phyloP scores from a whole-genome alignment of 2,888 invertebrate species.

The Imbricaverruca yamaguchii region DNA sequence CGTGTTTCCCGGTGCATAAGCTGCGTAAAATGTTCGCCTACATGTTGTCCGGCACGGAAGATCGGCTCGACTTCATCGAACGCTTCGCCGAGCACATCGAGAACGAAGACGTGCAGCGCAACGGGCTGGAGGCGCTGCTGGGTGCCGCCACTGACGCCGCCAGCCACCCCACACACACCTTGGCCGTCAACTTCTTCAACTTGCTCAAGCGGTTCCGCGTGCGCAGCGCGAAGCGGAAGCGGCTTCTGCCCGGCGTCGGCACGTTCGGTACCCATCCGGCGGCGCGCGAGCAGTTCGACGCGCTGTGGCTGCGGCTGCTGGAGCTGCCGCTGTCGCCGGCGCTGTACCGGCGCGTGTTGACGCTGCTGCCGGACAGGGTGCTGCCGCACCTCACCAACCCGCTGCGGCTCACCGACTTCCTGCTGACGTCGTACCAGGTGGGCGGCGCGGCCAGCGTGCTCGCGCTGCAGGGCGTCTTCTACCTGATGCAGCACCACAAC shows the following conservation, averaged over 20 bases:
- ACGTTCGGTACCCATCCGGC: constrained; percentile 29
- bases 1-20: background rate
- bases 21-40: background rate
- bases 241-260: background rate
- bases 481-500: constrained; percentile 81
- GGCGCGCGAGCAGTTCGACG: constrained; percentile 55
- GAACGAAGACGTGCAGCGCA: constrained; percentile 56
- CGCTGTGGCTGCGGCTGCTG: constrained; percentile 68
- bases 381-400: constrained; percentile 73
- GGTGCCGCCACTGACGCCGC: background rate
- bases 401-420: constrained; percentile 76
- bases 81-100: constrained; percentile 66
- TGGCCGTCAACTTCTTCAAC: constrained; percentile 26
- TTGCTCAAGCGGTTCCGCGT: constrained; percentile 25
- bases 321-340: constrained; percentile 58
- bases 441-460: constrained; percentile 81
- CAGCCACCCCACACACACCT: background rate
- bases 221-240: background rate
- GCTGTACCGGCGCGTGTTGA: constrained; percentile 65
- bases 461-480: constrained; percentile 84
- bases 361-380: constrained; percentile 72
- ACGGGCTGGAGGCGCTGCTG: background rate
- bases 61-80: constrained; percentile 46
- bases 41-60: constrained; percentile 3
- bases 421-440: constrained; percentile 78